These are phyloP conservation scores for Meleagris gallopavo DNA, from an alignment of 2,113 vertebrate genomes.

Conservation along the genomic window DNA sequence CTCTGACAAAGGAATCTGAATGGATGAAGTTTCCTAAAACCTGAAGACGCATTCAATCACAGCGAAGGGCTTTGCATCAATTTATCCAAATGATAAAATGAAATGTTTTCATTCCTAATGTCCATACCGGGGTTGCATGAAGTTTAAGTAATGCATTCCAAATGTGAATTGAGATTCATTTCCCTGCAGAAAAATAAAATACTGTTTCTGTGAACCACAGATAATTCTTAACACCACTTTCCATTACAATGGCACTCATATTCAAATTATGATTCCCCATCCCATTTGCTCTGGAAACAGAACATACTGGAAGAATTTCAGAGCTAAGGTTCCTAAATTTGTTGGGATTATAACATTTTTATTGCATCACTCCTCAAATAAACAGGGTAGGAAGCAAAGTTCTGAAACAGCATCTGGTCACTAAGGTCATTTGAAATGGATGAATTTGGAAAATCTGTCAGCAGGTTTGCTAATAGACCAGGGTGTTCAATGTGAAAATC, in stretches of 20 bases:
- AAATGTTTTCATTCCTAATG: neutral
- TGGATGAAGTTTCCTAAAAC: neutral
- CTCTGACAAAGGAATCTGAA: neutral
- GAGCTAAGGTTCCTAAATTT: neutral
- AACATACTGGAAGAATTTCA: neutral
- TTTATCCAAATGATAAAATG: conserved; percentile 17
- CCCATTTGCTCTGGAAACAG: neutral
- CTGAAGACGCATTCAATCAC: neutral
- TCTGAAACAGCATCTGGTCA: neutral
- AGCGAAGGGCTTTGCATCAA: neutral
- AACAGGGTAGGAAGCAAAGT: neutral
- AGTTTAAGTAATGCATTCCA: neutral
- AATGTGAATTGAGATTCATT: neutral
- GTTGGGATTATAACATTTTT: neutral
- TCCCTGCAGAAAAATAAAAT: neutral
- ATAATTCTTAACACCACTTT: neutral
- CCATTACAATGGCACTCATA: neutral
- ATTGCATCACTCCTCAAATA: neutral
- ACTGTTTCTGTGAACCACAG: neutral
- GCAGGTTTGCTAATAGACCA: neutral
- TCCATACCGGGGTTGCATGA: neutral
- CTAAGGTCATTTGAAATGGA: neutral
- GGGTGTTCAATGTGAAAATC: neutral
- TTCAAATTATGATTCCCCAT: neutral
- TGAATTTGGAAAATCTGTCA: neutral